Evolutionary conservation across 2,113 vertebrate species (phyloP).

Genomic region (Scopus umbretta): DNA sequence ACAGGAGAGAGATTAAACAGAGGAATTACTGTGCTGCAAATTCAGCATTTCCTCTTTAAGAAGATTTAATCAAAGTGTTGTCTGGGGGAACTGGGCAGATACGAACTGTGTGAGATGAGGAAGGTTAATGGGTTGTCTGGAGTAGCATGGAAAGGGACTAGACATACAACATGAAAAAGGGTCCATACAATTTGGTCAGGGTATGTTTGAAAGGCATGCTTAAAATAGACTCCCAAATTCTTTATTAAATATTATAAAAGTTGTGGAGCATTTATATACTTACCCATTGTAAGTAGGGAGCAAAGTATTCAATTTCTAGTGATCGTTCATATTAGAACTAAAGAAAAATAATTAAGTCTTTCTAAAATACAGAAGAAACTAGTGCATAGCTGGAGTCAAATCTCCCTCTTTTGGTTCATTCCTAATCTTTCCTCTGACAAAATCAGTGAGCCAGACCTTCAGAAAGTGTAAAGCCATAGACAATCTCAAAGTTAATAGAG

Average conservation of each 20-base stretch:
- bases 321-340: not conserved
- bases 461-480: not conserved
- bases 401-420: not conserved
- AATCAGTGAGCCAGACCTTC: not conserved
- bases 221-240: not conserved
- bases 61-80: not conserved
- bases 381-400: not conserved
- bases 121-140: not conserved
- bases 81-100: not conserved
- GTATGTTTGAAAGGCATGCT: not conserved
- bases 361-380: not conserved
- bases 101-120: not conserved
- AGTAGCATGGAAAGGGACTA: not conserved
- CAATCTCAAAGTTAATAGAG: not conserved
- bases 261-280: not conserved
- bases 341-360: not conserved
- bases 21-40: not conserved
- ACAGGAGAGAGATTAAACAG: not conserved
- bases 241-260: not conserved
- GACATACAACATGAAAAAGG: not conserved
- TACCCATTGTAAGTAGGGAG: not conserved
- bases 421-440: not conserved
- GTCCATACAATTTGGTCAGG: not conserved
- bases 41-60: conserved; percentile 12
- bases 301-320: not conserved